phyloP scores from a whole-genome alignment of 30 jellyfish, hydroid and myxozoan species.

The Turritopsis dohrnii region DNA sequence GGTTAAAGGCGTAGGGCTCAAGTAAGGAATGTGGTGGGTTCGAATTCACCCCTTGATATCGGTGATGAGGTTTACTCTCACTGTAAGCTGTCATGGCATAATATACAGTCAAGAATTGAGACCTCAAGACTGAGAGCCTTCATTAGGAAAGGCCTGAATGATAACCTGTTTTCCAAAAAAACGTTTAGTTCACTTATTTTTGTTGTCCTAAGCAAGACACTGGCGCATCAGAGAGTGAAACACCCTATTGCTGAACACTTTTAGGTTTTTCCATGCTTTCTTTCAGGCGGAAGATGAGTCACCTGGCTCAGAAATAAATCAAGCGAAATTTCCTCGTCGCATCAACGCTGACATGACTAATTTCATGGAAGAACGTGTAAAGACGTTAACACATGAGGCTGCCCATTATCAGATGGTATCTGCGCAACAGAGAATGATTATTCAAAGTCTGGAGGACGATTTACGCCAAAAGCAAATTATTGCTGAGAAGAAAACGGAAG shows the following conservation, averaged over 20 bases:
- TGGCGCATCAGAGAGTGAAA: not conserved
- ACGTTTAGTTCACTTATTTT: too few species aligned
- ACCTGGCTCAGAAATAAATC: slow-evolving; percentile 5
- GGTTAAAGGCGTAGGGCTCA: too few species aligned
- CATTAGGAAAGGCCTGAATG: too few species aligned
- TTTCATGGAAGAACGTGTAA: slow-evolving; percentile 40
- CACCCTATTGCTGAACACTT: not conserved
- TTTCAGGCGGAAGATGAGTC: not conserved
- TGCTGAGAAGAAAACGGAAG: slow-evolving; percentile 22
- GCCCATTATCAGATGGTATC: slow-evolving; percentile 74
- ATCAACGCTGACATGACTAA: slow-evolving; percentile 16
- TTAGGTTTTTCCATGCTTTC: too few species aligned
- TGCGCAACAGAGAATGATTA: slow-evolving; percentile 71
- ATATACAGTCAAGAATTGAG: too few species aligned
- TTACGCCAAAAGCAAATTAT: slow-evolving; percentile 22
- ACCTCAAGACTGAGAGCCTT: too few species aligned
- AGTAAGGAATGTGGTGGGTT: too few species aligned
- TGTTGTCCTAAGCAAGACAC: too few species aligned
- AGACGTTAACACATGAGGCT: slow-evolving; percentile 72
- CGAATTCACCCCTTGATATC: too few species aligned
- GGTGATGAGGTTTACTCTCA: too few species aligned
- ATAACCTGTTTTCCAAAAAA: too few species aligned
- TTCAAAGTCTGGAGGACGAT: slow-evolving; percentile 54
- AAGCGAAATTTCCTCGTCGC: slow-evolving; percentile 54
- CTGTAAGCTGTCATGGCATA: too few species aligned